phyloP scores from a whole-genome alignment of 2,888 invertebrate genomes.

The Nemurella pictetii region DNA sequence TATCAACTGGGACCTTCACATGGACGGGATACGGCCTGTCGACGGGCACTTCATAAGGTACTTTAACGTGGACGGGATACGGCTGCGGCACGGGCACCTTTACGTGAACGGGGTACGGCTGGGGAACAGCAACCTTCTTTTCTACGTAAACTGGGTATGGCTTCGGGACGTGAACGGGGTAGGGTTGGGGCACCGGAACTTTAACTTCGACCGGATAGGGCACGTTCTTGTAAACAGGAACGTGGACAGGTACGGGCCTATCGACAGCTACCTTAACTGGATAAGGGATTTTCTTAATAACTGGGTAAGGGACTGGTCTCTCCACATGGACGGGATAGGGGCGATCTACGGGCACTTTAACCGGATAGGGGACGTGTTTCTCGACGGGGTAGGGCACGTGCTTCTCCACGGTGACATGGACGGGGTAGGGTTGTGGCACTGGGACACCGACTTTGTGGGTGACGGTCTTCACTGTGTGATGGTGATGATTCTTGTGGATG shows the following conservation, averaged over 20 bases:
- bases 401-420: slow-evolving; percentile 52
- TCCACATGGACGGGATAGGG: slow-evolving; percentile 34
- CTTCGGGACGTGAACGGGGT: slow-evolving; percentile 40
- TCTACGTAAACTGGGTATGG: slow-evolving; percentile 69
- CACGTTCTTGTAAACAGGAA: slow-evolving; percentile 61
- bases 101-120: slow-evolving; percentile 58
- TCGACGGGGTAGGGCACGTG: slow-evolving; percentile 34
- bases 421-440: slow-evolving; percentile 74
- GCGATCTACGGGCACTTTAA: slow-evolving; percentile 45
- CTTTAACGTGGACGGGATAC: slow-evolving; percentile 53
- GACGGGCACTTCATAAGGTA: slow-evolving; percentile 60
- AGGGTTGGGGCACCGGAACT: slow-evolving; percentile 36
- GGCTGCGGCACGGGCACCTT: slow-evolving; percentile 67
- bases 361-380: slow-evolving; percentile 79
- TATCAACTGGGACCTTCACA: slow-evolving; percentile 53
- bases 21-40: slow-evolving; percentile 71
- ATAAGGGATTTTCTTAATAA: slow-evolving; percentile 78
- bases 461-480: slow-evolving; percentile 13
- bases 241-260: slow-evolving; percentile 73
- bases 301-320: slow-evolving; percentile 51
- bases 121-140: slow-evolving; percentile 52
- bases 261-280: slow-evolving; percentile 54
- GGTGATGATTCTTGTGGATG: slow-evolving; percentile 20
- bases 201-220: slow-evolving; percentile 51
- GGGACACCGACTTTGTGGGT: slow-evolving; percentile 5